Base-by-base conservation (phyloP, 37 sponge, comb jelly and placozoan species). In the Beroe forskalii region DNA sequence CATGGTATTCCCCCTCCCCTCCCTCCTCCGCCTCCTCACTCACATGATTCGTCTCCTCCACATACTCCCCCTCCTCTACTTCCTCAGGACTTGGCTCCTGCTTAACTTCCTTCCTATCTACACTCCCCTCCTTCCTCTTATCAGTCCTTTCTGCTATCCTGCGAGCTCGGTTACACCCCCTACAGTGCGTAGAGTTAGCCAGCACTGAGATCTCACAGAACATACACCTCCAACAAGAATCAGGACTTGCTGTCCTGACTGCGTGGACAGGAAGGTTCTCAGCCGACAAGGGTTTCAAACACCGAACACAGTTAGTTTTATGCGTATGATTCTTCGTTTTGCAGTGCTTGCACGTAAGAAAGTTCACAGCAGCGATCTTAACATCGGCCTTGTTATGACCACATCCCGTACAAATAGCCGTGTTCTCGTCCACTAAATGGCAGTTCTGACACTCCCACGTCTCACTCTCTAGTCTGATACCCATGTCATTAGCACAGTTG, bases 361-460 rank as follows among this genome's bases (percentile, higher is more conserved):
- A 69, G 33, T 69, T 69, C 6, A 14, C 32, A 32, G 72, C 72
- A 2, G 38, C 38, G 17, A 35, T 14, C 1, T 27, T 32, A 31
- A 32, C 27, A 27, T 69, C 72, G 19, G 72, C 72, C 39, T 69
- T 69, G 72, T 69, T 35, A 69, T 69, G 38, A 2, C 72, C 72
- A 33, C 72, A 69, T 19, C 72, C 72, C 72, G 32, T 69, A 33
- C 72, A 69, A 14, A 69, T 69, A 37, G 72, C 72, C 1, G 72
- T 69, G 72, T 69, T 69, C 19, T 69, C 72, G 17, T 69, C 72
- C 17, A 69, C 72, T 2, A 69, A 37, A 33, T 69, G 72, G 38
- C 72, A 69, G 38, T 69, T 69, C 36, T 17, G 2, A 35, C 72
- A 69, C 38, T 69, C 72, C 72, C 72, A 69, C 1, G 72, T 69